A percentile compares a stretch with the other conserved stretches of the same genome.
Conservation (phyloP, 2,888 invertebrate species). For the Horisme vitalbata region DNA sequence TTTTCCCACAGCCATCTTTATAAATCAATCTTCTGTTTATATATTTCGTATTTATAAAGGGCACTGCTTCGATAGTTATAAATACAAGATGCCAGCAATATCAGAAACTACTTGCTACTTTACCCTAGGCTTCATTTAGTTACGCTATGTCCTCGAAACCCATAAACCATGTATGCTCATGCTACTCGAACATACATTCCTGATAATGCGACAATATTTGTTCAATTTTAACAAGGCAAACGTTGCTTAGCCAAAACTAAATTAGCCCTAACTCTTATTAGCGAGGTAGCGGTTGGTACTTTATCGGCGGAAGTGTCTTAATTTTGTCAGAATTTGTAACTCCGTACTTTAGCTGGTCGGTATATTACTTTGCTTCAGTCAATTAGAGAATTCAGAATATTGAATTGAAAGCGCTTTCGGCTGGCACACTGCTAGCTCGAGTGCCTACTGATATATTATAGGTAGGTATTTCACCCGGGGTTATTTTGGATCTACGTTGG, state of each 20-base stretch:
- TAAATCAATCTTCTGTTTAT: no score
- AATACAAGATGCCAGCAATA: no score
- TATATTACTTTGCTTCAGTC: constrained; percentile 8
- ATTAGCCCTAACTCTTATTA: constrained; percentile 1
- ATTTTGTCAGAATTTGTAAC: constrained; percentile 25
- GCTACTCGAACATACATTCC: constrained; percentile 37
- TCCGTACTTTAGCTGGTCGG: constrained; percentile 4
- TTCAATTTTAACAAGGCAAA: constrained; percentile 36
- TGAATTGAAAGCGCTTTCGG: constrained; percentile 21
- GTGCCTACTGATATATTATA: constrained; percentile 65
- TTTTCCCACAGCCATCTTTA: no score
- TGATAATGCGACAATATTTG: constrained; percentile 49
- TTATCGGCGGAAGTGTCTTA: constrained; percentile 26
- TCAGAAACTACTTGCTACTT: constrained; percentile 9
- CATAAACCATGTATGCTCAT: constrained; percentile 40
- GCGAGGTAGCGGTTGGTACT: no score
- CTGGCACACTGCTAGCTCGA: constrained; percentile 42
- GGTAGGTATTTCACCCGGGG: constrained; percentile 57
- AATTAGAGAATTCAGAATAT: constrained; percentile 28
- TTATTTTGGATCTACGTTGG: constrained; percentile 75
- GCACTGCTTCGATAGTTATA: no score
- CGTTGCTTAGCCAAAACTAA: constrained; percentile 17
- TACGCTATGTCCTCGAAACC: constrained; percentile 49
- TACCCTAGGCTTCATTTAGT: constrained; percentile 33
- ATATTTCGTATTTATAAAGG: no score